phyloP scores from a whole-genome alignment of 2,113 vertebrate species.

The Takifugu flavidus region DNA sequence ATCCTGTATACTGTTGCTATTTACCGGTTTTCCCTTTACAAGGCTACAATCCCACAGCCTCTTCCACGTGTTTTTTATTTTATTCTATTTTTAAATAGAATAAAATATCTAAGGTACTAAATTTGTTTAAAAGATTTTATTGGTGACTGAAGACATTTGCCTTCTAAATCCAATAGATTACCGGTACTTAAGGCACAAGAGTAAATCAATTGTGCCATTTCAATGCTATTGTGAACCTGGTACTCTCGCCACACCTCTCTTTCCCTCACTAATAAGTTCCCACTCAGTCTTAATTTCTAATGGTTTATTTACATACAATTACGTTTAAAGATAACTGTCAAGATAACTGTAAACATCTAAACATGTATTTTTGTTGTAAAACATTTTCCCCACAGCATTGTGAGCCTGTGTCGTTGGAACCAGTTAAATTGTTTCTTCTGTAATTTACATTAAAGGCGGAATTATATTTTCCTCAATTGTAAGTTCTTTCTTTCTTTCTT shows the following conservation, averaged over 20 bases:
- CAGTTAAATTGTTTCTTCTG: slow-evolving; percentile 22
- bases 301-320: background rate
- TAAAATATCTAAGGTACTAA: no score
- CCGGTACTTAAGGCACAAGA: background rate
- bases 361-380: background rate
- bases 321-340: slow-evolving; percentile 7
- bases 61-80: no score
- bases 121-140: no score
- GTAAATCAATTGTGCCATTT: background rate
- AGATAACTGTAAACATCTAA: slow-evolving; percentile 5
- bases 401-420: slow-evolving; percentile 21
- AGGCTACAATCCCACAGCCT: background rate
- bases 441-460: slow-evolving; percentile 5
- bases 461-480: no score
- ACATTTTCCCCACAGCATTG: background rate
- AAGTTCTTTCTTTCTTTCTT: no score
- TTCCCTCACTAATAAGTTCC: slow-evolving; percentile 8
- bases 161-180: background rate
- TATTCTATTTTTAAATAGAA: no score
- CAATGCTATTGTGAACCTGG: no score
- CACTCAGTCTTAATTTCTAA: background rate
- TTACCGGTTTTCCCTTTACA: background rate
- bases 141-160: no score
- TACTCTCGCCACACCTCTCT: slow-evolving; percentile 1
- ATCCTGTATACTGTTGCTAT: background rate